Conservation (phyloP, 2,113 vertebrate species). For the Agelaius tricolor region DNA sequence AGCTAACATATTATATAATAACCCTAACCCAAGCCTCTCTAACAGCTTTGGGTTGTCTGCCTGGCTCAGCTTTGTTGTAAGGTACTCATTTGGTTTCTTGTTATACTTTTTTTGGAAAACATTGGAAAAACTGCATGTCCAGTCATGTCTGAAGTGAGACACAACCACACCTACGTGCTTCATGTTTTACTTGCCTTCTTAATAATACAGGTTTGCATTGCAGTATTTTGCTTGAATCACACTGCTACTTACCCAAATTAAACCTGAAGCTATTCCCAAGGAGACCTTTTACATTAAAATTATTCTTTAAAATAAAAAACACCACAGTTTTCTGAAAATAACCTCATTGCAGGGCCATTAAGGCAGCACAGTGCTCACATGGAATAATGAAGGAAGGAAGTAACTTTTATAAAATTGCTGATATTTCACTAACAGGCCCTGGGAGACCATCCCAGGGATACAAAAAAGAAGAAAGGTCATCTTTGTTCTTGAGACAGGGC, state of each 20-base stretch:
- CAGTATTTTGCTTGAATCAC: not conserved
- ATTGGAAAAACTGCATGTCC: not conserved
- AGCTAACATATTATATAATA: not conserved
- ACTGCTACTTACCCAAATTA: not conserved
- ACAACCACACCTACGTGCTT: rapidly evolving
- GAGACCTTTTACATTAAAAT: not conserved
- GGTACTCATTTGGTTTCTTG: not conserved
- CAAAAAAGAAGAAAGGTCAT: not conserved
- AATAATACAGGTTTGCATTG: not conserved
- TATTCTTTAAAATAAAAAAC: not conserved
- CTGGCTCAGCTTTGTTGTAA: not conserved
- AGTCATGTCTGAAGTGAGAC: not conserved
- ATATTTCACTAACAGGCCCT: not conserved
- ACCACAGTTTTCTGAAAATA: not conserved
- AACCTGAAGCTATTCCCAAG: not conserved
- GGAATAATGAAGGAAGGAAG: not conserved
- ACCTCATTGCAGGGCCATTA: not conserved
- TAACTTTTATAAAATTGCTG: not conserved
- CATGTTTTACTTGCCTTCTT: not conserved
- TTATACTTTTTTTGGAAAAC: not conserved
- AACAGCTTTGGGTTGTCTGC: not conserved
- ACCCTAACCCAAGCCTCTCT: not conserved
- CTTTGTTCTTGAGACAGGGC: not conserved
- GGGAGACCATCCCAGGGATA: not conserved
- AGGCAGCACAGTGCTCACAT: not conserved